Conservation (phyloP, 64 coral and sea anemone genomes). For the Dendronephthya gigantea region DNA sequence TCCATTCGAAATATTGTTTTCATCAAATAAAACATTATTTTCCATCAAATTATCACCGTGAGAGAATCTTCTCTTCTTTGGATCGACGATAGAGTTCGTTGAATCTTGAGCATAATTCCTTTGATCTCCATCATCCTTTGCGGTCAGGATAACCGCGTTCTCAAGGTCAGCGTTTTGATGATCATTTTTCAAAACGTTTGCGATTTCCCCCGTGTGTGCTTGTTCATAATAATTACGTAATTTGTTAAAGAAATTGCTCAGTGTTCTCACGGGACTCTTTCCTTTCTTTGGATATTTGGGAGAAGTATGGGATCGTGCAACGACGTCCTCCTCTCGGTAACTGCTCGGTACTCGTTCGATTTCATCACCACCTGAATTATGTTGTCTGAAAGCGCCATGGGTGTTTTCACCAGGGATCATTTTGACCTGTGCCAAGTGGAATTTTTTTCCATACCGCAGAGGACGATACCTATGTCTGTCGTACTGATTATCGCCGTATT, state of each 20-base stretch:
- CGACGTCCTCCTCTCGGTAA: background rate
- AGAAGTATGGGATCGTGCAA: background rate
- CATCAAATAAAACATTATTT: background rate
- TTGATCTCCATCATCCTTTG: background rate
- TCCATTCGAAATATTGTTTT: background rate
- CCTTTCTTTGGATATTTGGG: background rate
- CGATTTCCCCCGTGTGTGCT: background rate
- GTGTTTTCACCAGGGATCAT: background rate
- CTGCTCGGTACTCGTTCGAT: background rate
- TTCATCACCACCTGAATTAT: background rate
- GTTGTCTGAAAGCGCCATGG: background rate
- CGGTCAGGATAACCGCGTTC: background rate
- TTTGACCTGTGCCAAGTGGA: background rate
- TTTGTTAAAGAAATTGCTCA: background rate
- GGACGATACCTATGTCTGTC: background rate
- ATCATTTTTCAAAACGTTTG: background rate
- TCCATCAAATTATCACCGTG: background rate
- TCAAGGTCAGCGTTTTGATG: background rate
- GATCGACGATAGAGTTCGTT: background rate
- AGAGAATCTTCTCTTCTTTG: background rate
- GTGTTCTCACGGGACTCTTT: background rate
- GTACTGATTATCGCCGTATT: no score
- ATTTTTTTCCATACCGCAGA: background rate
- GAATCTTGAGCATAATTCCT: no score
- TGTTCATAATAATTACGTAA: background rate